A percentile compares a stretch with the other conserved stretches of the same genome.
Conservation (phyloP, 2,797 vertebrate species). For the Galaxias olidus region DNA sequence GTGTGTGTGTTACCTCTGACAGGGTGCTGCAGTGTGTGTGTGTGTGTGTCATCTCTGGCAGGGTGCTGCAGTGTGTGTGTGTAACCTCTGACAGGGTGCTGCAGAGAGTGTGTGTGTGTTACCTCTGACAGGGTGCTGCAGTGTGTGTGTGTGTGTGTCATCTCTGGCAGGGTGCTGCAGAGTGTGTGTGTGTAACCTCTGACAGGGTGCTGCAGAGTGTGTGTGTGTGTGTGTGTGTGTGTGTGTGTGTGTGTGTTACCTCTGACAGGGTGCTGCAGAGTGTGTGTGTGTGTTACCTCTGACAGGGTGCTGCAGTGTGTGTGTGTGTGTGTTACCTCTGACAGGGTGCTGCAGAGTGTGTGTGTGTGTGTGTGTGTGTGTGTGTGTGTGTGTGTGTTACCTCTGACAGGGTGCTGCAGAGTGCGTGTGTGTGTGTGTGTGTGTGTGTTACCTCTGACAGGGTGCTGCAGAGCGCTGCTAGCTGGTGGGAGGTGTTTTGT, state of each 20-base stretch:
- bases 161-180: not conserved
- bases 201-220: not conserved
- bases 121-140: no score
- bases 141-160: no score
- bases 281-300: not conserved
- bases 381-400: no score
- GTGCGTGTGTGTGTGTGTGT: not conserved
- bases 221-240: conserved; percentile 14
- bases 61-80: conserved; percentile 60
- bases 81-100: no score
- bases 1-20: no score
- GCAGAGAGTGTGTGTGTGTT: no score
- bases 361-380: no score
- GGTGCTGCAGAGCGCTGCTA: conserved; percentile 64
- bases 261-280: not conserved
- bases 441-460: conserved; percentile 69
- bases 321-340: no score
- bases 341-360: no score
- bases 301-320: not conserved
- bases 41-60: conserved; percentile 69
- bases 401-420: no score
- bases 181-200: not conserved
- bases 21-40: no score
- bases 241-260: not conserved
- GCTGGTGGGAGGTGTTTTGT: conserved; percentile 63